Evolutionary conservation across 1,140 invertebrate species (phyloP), one percentile per base, ranked within the genome.

Genomic region (Cydia strobilella): DNA sequence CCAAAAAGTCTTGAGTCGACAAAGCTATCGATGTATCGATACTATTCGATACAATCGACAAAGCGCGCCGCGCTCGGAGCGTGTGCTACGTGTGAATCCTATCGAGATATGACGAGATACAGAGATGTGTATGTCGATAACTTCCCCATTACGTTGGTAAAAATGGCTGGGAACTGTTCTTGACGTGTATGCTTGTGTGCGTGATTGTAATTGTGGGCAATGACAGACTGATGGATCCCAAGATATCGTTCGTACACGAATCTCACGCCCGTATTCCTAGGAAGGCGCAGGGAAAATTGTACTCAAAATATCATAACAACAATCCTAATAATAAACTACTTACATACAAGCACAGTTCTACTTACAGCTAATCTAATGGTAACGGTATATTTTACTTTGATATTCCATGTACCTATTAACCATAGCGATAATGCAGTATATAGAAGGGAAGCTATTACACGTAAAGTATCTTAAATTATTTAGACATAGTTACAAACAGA

Each of bases 21-120:
- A 89, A 87, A 84, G 65, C 65, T 69, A 69, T 83, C 85, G 86
- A 88, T 88, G 86, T 88, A 69, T 69, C 65, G 65, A 69, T 69
- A 69, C 31, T 69, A 69, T 69, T 59, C 87, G 86, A 90, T 89
- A 63, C 31, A 75, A 77, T 76, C 85, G 85, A 90, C 88, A 92
- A 91, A 89, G 90, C 88, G 84, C 82, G 86, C 86, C 86, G 90
- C 86, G 88, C 76, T 84, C 82, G 83, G 87, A 88, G 89, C 90
- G 90, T 92, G 90, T 92, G 90, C 89, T 88, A 90, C 84, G 90
- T 90, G 90, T 91, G 90, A 92, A 92, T 91, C 86, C 85, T 91
- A 91, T 92, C 89, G 84, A 88, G 84, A 84, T 74, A 84, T 74
- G 51, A 62, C 39, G 74, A 74, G 31, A 74, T 66, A 89, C 89